A percentile compares a stretch with the other conserved stretches of the same genome.
These are phyloP conservation scores for Oscheius sp. DNA, from an alignment of 1,140 invertebrate species.

Conservation along the genomic window DNA sequence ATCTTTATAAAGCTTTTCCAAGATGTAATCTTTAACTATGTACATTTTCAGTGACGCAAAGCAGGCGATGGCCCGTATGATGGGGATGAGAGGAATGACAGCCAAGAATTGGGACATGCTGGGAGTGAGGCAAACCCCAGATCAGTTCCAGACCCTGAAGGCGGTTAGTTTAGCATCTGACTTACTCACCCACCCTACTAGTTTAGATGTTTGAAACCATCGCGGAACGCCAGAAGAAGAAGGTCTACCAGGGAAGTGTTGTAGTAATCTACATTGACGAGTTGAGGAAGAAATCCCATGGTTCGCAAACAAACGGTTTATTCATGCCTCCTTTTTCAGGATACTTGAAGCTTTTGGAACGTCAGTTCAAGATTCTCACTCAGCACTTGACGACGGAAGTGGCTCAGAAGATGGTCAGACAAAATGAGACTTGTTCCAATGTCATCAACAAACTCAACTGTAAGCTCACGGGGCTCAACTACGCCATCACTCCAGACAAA, in stretches of 20 bases:
- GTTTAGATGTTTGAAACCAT: neutral
- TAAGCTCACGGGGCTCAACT: slow-evolving; percentile 15
- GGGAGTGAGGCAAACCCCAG: neutral
- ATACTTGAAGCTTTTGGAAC: slow-evolving; percentile 6
- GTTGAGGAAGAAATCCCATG: neutral
- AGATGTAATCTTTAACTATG: too few species aligned
- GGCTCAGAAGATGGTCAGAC: neutral
- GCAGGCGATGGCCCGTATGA: neutral
- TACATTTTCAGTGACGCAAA: neutral
- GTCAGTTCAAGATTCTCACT: neutral
- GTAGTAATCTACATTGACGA: slow-evolving; percentile 1
- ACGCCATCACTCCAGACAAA: neutral
- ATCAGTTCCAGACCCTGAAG: neutral
- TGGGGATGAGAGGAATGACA: neutral
- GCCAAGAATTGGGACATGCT: neutral
- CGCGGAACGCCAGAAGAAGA: neutral
- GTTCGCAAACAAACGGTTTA: neutral
- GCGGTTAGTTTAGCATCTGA: too few species aligned
- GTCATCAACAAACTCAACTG: slow-evolving; percentile 14
- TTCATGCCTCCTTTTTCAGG: neutral
- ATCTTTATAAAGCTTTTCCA: too few species aligned
- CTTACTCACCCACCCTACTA: too few species aligned
- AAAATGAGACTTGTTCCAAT: neutral
- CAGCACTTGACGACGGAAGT: slow-evolving; percentile 7
- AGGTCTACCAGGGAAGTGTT: neutral